Conservation (phyloP, 2,797 vertebrate species). For the Sebastes steindachneri region DNA sequence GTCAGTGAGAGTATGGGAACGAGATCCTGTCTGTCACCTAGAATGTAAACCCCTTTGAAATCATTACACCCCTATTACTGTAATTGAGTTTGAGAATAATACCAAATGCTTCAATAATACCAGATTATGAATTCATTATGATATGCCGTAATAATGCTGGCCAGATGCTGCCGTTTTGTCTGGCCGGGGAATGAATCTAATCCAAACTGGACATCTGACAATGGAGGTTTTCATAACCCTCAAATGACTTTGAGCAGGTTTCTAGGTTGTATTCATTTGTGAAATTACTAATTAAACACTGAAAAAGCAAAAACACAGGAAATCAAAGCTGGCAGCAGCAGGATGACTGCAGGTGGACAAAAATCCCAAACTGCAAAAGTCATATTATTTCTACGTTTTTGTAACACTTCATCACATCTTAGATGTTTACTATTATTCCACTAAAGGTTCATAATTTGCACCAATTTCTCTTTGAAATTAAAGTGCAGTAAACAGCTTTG, state of each 20-base stretch:
- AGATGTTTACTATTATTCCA: not conserved
- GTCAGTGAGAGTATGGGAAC: conserved; percentile 24
- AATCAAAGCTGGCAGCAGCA: conserved; percentile 17
- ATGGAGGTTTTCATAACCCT: conserved; percentile 62
- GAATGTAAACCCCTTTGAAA: conserved; percentile 62
- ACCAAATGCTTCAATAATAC: conserved; percentile 76
- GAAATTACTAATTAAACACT: conserved; percentile 29
- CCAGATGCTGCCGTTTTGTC: conserved; percentile 78
- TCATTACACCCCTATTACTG: conserved; percentile 73
- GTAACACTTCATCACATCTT: not conserved
- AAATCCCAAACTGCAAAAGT: not conserved
- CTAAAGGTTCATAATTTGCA: not conserved
- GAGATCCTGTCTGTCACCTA: conserved; percentile 24
- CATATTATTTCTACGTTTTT: not conserved
- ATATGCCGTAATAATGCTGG: conserved; percentile 73
- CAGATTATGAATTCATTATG: conserved; percentile 81
- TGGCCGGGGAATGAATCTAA: conserved; percentile 63
- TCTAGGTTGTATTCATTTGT: conserved; percentile 39
- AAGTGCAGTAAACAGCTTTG: too few relatives aligned
- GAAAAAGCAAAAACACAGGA: conserved; percentile 3
- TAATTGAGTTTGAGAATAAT: conserved; percentile 80
- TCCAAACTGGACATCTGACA: conserved; percentile 75
- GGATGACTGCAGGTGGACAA: not conserved
- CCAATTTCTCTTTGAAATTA: not conserved
- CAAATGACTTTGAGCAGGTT: conserved; percentile 63